Base-by-base conservation (phyloP, 2,113 vertebrate genomes). In the Corythoichthys intestinalis region DNA sequence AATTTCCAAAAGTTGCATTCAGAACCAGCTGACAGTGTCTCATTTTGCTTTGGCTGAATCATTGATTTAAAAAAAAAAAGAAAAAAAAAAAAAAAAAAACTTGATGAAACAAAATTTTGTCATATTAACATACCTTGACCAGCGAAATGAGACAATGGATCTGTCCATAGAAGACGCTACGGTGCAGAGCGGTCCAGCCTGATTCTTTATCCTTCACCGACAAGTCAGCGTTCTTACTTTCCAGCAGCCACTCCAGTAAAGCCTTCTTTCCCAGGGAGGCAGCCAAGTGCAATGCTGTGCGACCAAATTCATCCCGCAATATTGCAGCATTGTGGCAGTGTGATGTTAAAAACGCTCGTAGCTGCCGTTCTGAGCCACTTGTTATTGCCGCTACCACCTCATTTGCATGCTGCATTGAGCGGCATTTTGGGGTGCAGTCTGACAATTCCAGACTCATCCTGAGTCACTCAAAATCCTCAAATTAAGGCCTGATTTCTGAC, bases 121-220 rank as follows among this genome's bases (percentile, higher is more conserved):
- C 6, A 61, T 53, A 64, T 20, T 5, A 50, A 62, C 20, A 63
- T 81, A 96, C 97, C 94, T 97, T 97, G 73, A 97, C 68, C 1
- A 99, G 86, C 0, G 94, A 92, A 86, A 96, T 87, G 78, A 94
- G 94, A 85, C 97, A 99, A 79, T 98, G 95, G 57, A 99, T 96
- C 69, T 98, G 95, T 53, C 97, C 97, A 65, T 99, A 98, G 89
- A 98, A 99, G 74, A 93, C 90, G 61, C 96, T 95, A 83, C 97
- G 94, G 79, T 99, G 97, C 79, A 98, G 83, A 71, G 97, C 95
- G 0, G 95, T 99, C 97, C 97, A 99, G 72, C 95, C 93, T 0
- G 97, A 99, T 63, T 99, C 97, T 76, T 94, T 94, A 86, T 99
- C 97, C 78, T 96, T 98, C 0, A 90, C 86, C 74, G 87, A 80